phyloP scores from a whole-genome alignment of 2,797 vertebrate species.

The Enteromius argenteus region DNA sequence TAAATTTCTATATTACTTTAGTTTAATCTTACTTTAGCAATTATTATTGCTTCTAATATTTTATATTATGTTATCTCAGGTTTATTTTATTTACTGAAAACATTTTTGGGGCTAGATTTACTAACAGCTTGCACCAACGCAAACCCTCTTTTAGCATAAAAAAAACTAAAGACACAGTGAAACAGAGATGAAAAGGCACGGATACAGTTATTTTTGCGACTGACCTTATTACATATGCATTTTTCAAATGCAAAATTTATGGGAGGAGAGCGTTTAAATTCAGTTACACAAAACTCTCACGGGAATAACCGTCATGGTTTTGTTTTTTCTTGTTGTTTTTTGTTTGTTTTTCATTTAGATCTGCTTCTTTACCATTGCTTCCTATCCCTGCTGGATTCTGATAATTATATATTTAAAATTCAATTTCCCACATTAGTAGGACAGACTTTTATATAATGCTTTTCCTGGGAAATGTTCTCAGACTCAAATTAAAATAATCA shows the following conservation, averaged over 20 bases:
- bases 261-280: not conserved
- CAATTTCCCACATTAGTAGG: not conserved
- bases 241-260: not conserved
- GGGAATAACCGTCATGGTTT: not conserved
- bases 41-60: not conserved
- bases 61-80: not conserved
- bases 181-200: not conserved
- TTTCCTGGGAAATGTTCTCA: constrained; percentile 5
- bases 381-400: not conserved
- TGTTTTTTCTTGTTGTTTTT: no score
- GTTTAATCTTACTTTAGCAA: not conserved
- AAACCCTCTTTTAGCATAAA: not conserved
- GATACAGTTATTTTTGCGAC: not conserved
- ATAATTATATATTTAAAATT: not conserved
- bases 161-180: not conserved
- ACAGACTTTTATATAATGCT: not conserved
- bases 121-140: not conserved
- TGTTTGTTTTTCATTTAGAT: not conserved
- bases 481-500: constrained; percentile 22
- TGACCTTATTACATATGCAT: not conserved
- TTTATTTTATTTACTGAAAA: not conserved
- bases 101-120: not conserved
- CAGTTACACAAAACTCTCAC: not conserved
- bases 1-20: not conserved
- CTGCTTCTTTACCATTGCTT: not conserved